phyloP scores from a whole-genome alignment of 1,140 invertebrate species.

The Hyles euphorbiae region DNA sequence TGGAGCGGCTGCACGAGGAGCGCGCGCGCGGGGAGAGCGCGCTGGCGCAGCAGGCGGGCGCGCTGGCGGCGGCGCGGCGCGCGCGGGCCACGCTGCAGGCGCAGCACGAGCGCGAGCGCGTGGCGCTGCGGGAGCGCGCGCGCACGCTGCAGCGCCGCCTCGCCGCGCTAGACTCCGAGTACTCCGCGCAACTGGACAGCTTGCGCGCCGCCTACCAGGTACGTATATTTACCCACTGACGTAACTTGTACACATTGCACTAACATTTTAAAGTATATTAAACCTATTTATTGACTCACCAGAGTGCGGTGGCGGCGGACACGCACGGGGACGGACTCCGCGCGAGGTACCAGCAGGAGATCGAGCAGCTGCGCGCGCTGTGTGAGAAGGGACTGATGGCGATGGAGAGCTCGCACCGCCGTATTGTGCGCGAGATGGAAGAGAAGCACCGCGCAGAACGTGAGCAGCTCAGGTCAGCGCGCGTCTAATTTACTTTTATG shows the following conservation, averaged over 20 bases:
- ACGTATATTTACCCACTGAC: constrained; percentile 3
- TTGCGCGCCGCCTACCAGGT: constrained; percentile 82
- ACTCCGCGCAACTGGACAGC: constrained; percentile 85
- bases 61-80: constrained; percentile 57
- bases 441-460: constrained; percentile 89
- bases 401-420: constrained; percentile 92
- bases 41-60: constrained; percentile 56
- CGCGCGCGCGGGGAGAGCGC: constrained; percentile 52
- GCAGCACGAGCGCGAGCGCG: constrained; percentile 67
- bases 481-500: too few species aligned
- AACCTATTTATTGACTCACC: neutral
- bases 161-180: constrained; percentile 84
- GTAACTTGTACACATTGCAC: neutral
- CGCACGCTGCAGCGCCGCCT: constrained; percentile 81
- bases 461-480: constrained; percentile 76
- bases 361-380: constrained; percentile 88
- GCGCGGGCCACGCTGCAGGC: constrained; percentile 55
- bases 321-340: constrained; percentile 82
- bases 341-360: constrained; percentile 88
- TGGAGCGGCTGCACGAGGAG: constrained; percentile 62
- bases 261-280: neutral
- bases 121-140: constrained; percentile 77
- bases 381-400: constrained; percentile 91
- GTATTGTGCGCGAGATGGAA: constrained; percentile 88
- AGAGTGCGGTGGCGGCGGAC: constrained; percentile 74